Percentiles rank a stretch among this genome's conserved stretches.
phyloP scores from a whole-genome alignment of 2,888 invertebrate species.

The Nemoura dubitans region DNA sequence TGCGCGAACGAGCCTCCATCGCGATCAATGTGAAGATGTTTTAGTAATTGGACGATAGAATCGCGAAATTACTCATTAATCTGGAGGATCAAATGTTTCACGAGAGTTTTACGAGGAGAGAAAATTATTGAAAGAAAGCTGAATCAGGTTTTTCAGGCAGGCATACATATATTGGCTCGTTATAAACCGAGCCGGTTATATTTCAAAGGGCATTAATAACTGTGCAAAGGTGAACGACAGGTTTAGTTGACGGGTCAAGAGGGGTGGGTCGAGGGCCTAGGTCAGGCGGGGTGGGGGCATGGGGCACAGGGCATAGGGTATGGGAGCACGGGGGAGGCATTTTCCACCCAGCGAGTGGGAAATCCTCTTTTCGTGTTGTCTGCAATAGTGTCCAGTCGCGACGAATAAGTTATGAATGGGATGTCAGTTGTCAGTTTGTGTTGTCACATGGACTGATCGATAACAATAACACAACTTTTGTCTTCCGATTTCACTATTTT shows the following conservation, averaged over 20 bases:
- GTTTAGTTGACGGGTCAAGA: background rate
- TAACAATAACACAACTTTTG: conserved; percentile 12
- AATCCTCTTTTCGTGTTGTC: conserved; percentile 18
- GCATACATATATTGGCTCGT: background rate
- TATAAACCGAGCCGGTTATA: background rate
- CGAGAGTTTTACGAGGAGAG: background rate
- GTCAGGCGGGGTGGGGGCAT: background rate
- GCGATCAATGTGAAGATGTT: conserved; percentile 22
- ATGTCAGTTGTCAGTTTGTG: background rate
- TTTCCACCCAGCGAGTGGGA: background rate
- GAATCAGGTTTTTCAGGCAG: background rate
- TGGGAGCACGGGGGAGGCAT: background rate
- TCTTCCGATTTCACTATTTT: background rate
- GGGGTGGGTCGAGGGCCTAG: background rate
- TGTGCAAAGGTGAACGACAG: background rate
- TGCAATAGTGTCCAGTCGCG: background rate
- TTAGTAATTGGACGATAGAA: conserved; percentile 21
- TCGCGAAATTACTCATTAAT: conserved; percentile 25
- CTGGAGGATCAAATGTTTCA: conserved; percentile 18
- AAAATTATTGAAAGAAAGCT: conserved; percentile 15
- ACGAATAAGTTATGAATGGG: conserved; percentile 12
- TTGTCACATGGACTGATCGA: background rate
- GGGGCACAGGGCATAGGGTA: background rate
- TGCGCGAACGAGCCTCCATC: background rate
- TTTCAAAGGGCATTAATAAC: conserved; percentile 7